Evolutionary conservation across 1,140 invertebrate species (phyloP).

Genomic region (Prorops nasuta): DNA sequence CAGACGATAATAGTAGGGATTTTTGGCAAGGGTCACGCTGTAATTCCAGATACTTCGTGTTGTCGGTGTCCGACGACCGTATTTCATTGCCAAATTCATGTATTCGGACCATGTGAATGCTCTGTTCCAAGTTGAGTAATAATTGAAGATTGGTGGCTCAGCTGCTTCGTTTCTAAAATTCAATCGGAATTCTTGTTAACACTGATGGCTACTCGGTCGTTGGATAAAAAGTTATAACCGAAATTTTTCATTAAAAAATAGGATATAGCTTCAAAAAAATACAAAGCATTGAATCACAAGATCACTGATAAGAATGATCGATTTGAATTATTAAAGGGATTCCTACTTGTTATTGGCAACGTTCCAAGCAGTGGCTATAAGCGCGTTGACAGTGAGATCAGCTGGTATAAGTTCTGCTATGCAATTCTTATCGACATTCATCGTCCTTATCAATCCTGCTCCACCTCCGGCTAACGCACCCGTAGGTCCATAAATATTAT

Average conservation of each 20-base stretch:
- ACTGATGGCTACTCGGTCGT: no score
- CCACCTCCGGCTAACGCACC: constrained; percentile 61
- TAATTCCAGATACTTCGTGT: constrained; percentile 58
- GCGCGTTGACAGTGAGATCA: constrained; percentile 68
- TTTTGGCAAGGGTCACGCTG: constrained; percentile 51
- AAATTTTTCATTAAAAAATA: no score
- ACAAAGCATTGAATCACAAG: no score
- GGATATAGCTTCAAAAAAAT: no score
- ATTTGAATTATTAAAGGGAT: no score
- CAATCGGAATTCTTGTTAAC: constrained; percentile 1
- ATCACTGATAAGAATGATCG: no score
- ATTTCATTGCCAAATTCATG: constrained; percentile 47
- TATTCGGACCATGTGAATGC: constrained; percentile 55
- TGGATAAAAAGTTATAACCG: no score
- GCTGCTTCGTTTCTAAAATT: constrained; percentile 35
- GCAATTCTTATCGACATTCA: constrained; percentile 56
- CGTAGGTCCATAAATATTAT: constrained; percentile 76
- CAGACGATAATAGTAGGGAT: constrained; percentile 49
- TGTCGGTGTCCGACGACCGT: constrained; percentile 48
- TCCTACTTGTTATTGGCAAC: constrained; percentile 54
- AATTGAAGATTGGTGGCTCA: constrained; percentile 57
- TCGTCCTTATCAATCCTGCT: constrained; percentile 64
- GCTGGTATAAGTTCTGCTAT: constrained; percentile 73
- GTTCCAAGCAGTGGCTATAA: constrained; percentile 67
- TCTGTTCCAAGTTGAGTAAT: constrained; percentile 44